Evolutionary conservation across 2,113 vertebrate genomes (phyloP).

Genomic region (Caretta caretta): DNA sequence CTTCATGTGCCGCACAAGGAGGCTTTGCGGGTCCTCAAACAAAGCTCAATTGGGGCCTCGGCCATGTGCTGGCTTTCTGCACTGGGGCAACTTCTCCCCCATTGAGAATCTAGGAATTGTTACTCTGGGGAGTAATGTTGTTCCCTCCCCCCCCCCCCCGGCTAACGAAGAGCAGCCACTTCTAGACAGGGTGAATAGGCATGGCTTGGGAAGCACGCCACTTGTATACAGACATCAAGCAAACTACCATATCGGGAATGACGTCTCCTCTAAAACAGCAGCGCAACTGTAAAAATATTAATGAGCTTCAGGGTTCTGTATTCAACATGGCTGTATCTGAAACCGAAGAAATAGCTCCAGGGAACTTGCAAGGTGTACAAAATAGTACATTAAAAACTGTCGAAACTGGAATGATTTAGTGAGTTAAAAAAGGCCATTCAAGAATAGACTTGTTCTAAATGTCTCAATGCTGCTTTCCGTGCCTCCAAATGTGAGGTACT

Average conservation of each 20-base stretch:
- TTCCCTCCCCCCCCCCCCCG: neutral
- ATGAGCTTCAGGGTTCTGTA: neutral
- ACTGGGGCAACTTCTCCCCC: neutral
- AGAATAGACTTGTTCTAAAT: constrained; percentile 74
- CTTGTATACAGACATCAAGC: accelerated
- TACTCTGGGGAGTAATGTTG: neutral
- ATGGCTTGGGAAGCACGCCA: neutral
- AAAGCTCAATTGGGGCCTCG: neutral
- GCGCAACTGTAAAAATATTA: constrained; percentile 25
- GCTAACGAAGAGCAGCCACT: neutral
- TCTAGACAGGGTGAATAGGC: neutral
- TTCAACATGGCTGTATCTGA: neutral
- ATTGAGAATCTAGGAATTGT: neutral
- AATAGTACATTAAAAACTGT: constrained; percentile 51
- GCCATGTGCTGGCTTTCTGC: neutral
- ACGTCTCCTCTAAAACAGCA: neutral
- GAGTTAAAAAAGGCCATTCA: constrained; percentile 76
- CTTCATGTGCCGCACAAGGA: accelerated
- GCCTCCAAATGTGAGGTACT: constrained; percentile 74
- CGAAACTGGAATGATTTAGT: constrained; percentile 59
- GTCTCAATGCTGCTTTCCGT: constrained; percentile 72
- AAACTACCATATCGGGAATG: neutral
- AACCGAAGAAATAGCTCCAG: constrained; percentile 44
- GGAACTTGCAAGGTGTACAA: constrained; percentile 33
- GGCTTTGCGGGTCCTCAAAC: neutral